A percentile compares a stretch with the other conserved stretches of the same genome.
Conservation (phyloP, 2,797 vertebrate genomes). For the Lepus oiostolus region DNA sequence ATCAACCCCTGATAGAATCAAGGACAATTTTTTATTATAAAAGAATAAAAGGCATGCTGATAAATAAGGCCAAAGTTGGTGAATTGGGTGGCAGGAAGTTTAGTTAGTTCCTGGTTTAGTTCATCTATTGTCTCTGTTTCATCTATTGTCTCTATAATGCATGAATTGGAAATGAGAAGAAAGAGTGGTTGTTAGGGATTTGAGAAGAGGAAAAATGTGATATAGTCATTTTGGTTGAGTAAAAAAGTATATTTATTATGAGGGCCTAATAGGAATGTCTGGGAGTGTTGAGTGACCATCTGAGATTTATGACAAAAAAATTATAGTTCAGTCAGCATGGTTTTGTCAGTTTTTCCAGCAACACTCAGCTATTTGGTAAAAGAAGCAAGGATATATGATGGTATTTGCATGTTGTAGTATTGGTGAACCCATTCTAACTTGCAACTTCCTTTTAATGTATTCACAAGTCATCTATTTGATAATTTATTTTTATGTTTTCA, state of each 20-base stretch:
- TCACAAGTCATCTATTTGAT: slow-evolving; percentile 19
- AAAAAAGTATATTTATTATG: background rate
- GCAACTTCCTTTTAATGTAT: slow-evolving; percentile 12
- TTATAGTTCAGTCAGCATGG: background rate
- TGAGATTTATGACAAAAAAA: slow-evolving; percentile 8
- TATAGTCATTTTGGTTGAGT: background rate
- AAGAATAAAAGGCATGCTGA: background rate
- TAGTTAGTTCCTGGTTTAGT: slow-evolving; percentile 35
- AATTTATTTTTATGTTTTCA: background rate
- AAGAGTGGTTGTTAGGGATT: slow-evolving; percentile 10
- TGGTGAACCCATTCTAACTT: slow-evolving; percentile 1
- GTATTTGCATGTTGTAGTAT: slow-evolving; percentile 8
- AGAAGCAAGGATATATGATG: background rate
- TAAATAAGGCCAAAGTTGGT: background rate
- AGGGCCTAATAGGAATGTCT: background rate
- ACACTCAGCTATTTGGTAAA: background rate
- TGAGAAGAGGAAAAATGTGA: background rate
- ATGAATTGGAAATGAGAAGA: background rate
- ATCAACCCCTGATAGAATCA: background rate
- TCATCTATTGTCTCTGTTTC: slow-evolving; percentile 28
- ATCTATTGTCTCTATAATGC: background rate
- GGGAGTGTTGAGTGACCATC: background rate
- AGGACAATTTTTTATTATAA: background rate
- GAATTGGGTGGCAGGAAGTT: background rate
- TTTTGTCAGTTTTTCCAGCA: slow-evolving; percentile 46